Evolutionary conservation across 1,140 invertebrate species (phyloP), one percentile per base, ranked within the genome.

Genomic region (Plutomurus gul): DNA sequence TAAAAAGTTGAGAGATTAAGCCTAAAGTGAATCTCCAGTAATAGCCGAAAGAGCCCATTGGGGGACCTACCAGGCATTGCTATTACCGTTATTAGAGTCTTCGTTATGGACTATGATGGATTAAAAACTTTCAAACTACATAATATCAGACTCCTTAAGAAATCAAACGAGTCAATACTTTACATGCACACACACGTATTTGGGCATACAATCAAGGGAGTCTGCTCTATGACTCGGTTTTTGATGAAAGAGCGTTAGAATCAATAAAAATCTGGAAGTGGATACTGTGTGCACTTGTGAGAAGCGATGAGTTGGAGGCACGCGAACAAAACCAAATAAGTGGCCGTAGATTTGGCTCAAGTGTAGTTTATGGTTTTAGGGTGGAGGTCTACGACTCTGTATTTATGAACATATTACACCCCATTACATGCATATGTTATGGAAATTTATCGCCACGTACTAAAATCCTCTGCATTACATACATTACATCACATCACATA

Each of bases 321-420:
- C 56, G 56, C 56, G 56, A 65, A 65, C 56, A 65, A 65, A 43
- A 65, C 56, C 56, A 65, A 65, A 65, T 65, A 65, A 65, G 56
- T 65, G 56, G 13, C 30, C 56, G 56, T 65, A 65, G 56, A 51
- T 65, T 65, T 65, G 56, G 56, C 56, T 65, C 56, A 65, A 65
- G 56, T 65, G 56, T 65, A 65, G 56, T 65, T 65, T 65, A 65
- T 65, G 56, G 56, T 65, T 65, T 65, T 65, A 30, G 56, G 56
- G 56, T 65, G 56, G 56, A 65, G 56, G 56, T 65, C 56, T 65
- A 65, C 56, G 56, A 65, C 56, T 65, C 56, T 65, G 73, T 75
- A 75, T 75, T 75, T 75, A 75, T 75, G 73, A 51, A 75, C 73
- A 47, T 75, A 75, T 75, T 75, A 75, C 73, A 51, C 46, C 73